Evolutionary conservation across 2,888 invertebrate genomes (phyloP).

Genomic region (Eueremaeus valkanovi): DNA sequence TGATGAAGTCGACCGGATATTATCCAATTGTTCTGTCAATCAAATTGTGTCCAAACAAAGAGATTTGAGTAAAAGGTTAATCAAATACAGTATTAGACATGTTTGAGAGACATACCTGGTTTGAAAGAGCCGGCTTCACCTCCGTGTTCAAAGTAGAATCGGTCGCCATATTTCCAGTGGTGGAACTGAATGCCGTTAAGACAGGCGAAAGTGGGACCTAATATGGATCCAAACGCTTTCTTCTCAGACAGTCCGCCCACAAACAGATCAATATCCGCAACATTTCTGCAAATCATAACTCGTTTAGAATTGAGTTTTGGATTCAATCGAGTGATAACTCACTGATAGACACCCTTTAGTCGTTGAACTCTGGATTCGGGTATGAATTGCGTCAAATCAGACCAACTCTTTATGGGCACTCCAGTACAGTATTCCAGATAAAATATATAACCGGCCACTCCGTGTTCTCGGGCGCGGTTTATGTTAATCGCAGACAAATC

Average conservation of each 20-base stretch:
- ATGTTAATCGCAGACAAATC: constrained; percentile 40
- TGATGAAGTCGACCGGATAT: constrained; percentile 32
- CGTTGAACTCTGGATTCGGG: constrained; percentile 30
- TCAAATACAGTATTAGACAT: background rate
- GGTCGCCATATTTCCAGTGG: constrained; percentile 41
- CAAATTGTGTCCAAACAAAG: too few relatives aligned
- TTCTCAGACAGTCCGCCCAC: constrained; percentile 38
- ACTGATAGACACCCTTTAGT: constrained; percentile 37
- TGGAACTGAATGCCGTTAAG: constrained; percentile 41
- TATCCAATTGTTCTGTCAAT: constrained; percentile 37
- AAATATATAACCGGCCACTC: constrained; percentile 41
- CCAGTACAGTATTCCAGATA: constrained; percentile 43
- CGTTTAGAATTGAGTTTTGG: background rate
- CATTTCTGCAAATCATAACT: constrained; percentile 19
- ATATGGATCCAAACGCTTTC: constrained; percentile 37
- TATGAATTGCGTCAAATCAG: constrained; percentile 39
- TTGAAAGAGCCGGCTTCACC: constrained; percentile 37
- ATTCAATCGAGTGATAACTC: background rate
- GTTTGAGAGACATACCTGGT: background rate
- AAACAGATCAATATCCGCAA: constrained; percentile 39
- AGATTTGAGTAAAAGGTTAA: background rate
- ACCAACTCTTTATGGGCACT: constrained; percentile 33
- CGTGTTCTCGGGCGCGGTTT: constrained; percentile 42
- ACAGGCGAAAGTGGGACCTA: constrained; percentile 40
- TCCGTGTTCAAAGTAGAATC: constrained; percentile 40